Percentiles rank a stretch among this genome's conserved stretches.
These are phyloP conservation scores for Cyrtorhinus lividipennis DNA, from an alignment of 1,140 invertebrate species.

Conservation along the genomic window DNA sequence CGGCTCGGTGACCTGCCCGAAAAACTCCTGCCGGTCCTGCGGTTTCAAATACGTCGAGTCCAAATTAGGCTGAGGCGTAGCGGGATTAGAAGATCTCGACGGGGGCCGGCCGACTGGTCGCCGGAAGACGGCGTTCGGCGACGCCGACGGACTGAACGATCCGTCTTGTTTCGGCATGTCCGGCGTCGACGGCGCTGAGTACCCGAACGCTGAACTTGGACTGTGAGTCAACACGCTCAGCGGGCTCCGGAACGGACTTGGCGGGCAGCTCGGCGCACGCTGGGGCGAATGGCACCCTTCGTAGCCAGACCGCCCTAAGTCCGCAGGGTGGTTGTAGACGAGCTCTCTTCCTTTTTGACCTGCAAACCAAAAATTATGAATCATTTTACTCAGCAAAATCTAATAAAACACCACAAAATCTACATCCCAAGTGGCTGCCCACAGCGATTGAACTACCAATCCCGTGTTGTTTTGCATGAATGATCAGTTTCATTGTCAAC, in stretches of 20 bases:
- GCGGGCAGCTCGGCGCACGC: too few species aligned
- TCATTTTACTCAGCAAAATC: too few species aligned
- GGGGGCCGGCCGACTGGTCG: constrained; percentile 49
- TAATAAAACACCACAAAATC: too few species aligned
- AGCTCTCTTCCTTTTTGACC: too few species aligned
- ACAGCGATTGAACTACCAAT: too few species aligned
- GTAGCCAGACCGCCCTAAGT: too few species aligned
- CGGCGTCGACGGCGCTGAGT: neutral
- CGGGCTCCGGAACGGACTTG: neutral
- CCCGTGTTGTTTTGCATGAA: too few species aligned
- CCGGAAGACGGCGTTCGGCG: constrained; percentile 38
- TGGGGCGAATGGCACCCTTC: too few species aligned
- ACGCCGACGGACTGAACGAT: constrained; percentile 26
- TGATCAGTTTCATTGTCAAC: too few species aligned
- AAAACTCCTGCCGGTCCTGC: neutral
- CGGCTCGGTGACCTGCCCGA: neutral
- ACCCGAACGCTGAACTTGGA: neutral
- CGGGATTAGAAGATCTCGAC: constrained; percentile 34
- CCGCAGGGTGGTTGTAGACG: too few species aligned
- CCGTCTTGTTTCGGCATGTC: neutral
- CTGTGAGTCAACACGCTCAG: neutral
- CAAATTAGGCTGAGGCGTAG: constrained; percentile 18
- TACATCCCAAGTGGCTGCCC: too few species aligned
- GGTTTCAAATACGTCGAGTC: constrained; percentile 37
- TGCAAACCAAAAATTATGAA: too few species aligned